These are phyloP conservation scores for Neuroscelio doddi DNA, from an alignment of 2,888 invertebrate species.

Conservation along the genomic window DNA sequence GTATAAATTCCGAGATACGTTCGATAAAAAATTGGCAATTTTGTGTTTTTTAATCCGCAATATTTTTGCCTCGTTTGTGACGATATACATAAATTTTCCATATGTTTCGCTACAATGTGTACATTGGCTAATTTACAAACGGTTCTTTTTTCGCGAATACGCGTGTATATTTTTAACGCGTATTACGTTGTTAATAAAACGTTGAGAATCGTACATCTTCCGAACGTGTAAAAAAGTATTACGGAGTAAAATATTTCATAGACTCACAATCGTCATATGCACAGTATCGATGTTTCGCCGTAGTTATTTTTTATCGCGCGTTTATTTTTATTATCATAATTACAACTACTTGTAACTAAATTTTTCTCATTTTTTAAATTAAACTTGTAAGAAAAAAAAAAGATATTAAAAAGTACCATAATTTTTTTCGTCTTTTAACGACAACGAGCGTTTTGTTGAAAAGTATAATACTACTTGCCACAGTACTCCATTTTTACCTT, in stretches of 20 bases:
- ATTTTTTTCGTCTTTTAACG: no score
- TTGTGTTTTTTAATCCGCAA: no score
- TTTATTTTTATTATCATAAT: background rate
- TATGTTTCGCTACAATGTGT: no score
- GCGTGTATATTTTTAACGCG: no score
- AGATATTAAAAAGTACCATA: no score
- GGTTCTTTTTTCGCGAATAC: no score
- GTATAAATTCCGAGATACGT: no score
- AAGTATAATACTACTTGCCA: background rate
- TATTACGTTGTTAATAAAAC: background rate
- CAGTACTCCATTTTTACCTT: conserved; percentile 4
- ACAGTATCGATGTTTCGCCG: background rate
- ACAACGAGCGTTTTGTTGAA: background rate
- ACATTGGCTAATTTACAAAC: no score
- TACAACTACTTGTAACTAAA: background rate
- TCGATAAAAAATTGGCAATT: no score
- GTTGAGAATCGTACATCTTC: background rate
- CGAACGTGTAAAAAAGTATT: conserved; percentile 2
- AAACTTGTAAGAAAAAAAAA: background rate
- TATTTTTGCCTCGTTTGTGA: no score
- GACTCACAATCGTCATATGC: background rate
- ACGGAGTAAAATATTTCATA: background rate
- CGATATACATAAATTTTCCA: no score
- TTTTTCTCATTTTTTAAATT: background rate
- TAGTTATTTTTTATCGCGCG: background rate